Conservation (phyloP, 2,888 invertebrate genomes). For the Agrenia bidenticulata region DNA sequence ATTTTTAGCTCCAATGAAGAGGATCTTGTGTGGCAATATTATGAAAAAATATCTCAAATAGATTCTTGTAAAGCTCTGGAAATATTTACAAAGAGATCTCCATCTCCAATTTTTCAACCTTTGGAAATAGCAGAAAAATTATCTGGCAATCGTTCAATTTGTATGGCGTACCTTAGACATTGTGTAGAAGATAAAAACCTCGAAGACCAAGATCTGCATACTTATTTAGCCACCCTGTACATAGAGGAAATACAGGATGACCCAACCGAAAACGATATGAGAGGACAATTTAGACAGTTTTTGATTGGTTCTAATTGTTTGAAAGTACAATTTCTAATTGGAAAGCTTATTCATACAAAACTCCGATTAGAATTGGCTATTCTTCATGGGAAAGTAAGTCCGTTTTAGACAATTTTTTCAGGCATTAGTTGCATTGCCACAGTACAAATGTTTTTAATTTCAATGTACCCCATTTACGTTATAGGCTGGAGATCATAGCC, state of each 20-base stretch:
- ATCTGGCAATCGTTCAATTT: slow-evolving; percentile 38
- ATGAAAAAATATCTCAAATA: slow-evolving; percentile 41
- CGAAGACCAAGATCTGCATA: slow-evolving; percentile 59
- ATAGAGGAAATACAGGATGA: slow-evolving; percentile 56
- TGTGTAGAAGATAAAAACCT: slow-evolving; percentile 41
- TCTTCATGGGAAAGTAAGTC: slow-evolving; percentile 59
- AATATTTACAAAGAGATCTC: slow-evolving; percentile 45
- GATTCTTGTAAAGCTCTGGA: slow-evolving; percentile 41
- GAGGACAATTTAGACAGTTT: slow-evolving; percentile 57
- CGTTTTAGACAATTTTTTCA: no score
- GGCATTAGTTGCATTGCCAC: no score
- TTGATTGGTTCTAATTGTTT: slow-evolving; percentile 57
- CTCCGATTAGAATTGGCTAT: slow-evolving; percentile 60
- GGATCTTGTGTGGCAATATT: slow-evolving; percentile 46
- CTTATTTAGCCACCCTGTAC: slow-evolving; percentile 59
- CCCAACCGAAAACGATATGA: slow-evolving; percentile 37
- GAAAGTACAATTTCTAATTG: slow-evolving; percentile 58
- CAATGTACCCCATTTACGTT: no score
- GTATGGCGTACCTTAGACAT: slow-evolving; percentile 46
- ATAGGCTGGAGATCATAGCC: slow-evolving; percentile 61
- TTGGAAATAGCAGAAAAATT: slow-evolving; percentile 49
- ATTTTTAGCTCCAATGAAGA: slow-evolving; percentile 34
- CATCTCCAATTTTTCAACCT: slow-evolving; percentile 40
- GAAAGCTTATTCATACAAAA: slow-evolving; percentile 58
- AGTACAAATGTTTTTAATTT: no score